These are phyloP conservation scores for Campylomormyrus tamandua DNA, from an alignment of 2,113 vertebrate genomes.

Conservation along the genomic window DNA sequence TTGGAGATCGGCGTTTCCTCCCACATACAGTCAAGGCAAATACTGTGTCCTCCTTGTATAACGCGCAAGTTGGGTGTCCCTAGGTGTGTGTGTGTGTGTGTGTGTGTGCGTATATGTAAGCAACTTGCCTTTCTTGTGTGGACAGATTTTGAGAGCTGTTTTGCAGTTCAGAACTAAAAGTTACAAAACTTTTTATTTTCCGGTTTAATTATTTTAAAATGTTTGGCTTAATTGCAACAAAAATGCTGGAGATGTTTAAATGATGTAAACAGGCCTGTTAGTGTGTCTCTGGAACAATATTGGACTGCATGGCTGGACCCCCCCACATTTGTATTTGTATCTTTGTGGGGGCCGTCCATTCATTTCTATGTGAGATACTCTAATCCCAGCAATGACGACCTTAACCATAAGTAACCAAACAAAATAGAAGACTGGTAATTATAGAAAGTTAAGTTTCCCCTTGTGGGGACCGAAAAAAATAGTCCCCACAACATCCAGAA, in stretches of 20 bases:
- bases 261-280: background rate
- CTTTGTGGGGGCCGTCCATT: background rate
- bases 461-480: background rate
- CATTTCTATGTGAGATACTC: background rate
- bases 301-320: background rate
- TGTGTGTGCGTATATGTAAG: background rate
- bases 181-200: background rate
- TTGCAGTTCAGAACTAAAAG: background rate
- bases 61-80: background rate
- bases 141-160: background rate
- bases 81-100: background rate
- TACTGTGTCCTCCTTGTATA: background rate
- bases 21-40: background rate
- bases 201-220: background rate
- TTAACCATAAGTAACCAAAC: background rate
- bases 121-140: background rate
- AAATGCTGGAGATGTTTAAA: background rate
- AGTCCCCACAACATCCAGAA: background rate
- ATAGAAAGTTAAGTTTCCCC: background rate
- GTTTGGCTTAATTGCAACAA: background rate
- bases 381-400: background rate
- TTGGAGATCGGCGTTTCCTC: background rate
- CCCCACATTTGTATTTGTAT: background rate
- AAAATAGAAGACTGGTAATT: background rate
- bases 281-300: no score